Conservation (phyloP, 2,888 invertebrate genomes). For the Temnothorax rugatulus region DNA sequence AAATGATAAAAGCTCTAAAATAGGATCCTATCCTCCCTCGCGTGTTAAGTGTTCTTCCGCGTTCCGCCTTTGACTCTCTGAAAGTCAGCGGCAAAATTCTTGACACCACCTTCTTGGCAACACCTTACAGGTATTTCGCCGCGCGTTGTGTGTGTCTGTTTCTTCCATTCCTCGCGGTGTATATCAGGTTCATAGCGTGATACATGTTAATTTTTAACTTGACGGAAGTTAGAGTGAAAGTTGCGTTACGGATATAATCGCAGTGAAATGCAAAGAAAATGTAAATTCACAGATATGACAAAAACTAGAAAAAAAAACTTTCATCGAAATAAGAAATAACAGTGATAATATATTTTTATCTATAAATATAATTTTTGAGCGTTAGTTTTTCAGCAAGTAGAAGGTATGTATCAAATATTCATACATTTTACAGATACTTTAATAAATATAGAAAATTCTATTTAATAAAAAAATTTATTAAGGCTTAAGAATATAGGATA, state of each 20-base stretch:
- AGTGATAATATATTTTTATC: background rate
- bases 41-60: background rate
- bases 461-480: background rate
- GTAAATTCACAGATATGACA: background rate
- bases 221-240: background rate
- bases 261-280: background rate
- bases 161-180: background rate
- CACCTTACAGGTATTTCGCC: background rate
- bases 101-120: background rate
- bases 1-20: background rate
- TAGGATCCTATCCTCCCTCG: background rate
- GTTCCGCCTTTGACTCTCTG: background rate
- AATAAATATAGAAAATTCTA: background rate
- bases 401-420: too few relatives aligned
- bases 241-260: background rate
- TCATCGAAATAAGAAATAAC: background rate
- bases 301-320: background rate
- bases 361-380: background rate
- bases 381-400: too few relatives aligned
- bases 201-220: background rate
- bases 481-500: background rate
- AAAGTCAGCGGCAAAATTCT: background rate
- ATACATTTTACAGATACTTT: background rate
- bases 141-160: background rate
- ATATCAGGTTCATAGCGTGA: background rate